Conservation (phyloP, 2,113 vertebrate genomes). For the Nesogale talazaci region DNA sequence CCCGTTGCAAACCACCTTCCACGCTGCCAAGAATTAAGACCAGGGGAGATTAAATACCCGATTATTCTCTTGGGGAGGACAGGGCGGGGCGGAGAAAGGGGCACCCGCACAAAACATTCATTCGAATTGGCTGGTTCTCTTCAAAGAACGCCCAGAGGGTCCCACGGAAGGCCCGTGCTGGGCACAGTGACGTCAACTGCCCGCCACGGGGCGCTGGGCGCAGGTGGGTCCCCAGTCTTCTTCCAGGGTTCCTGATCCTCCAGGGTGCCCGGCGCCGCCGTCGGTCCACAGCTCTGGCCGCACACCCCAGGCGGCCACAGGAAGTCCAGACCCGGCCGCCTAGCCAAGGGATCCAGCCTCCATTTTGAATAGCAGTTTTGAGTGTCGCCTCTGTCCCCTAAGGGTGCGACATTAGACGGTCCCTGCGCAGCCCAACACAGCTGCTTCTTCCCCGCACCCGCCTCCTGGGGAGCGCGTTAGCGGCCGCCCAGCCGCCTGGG, state of each 20-base stretch:
- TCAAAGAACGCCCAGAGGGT: not conserved
- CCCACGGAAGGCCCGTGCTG: conserved; percentile 36
- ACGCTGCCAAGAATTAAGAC: conserved; percentile 81
- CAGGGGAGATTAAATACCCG: conserved; percentile 75
- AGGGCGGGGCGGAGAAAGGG: conserved; percentile 63
- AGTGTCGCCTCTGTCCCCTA: not conserved
- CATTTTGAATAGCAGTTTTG: conserved; percentile 53
- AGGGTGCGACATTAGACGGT: not conserved
- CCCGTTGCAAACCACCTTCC: conserved; percentile 84
- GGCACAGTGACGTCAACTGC: conserved; percentile 23
- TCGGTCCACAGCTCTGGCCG: not conserved
- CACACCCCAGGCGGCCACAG: not conserved
- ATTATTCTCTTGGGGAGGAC: conserved; percentile 71
- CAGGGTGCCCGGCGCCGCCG: not conserved
- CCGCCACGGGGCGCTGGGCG: not conserved
- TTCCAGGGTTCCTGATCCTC: not conserved
- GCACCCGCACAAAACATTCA: conserved; percentile 59
- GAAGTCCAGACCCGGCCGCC: not conserved
- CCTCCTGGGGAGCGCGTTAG: no score
- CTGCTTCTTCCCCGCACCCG: no score
- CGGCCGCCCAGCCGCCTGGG: not conserved
- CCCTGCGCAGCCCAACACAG: not conserved
- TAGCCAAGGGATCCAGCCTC: not conserved
- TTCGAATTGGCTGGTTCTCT: not conserved
- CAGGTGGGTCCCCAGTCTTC: not conserved